phyloP scores from a whole-genome alignment of 2,888 invertebrate genomes.

The Chymomyza caudatula region DNA sequence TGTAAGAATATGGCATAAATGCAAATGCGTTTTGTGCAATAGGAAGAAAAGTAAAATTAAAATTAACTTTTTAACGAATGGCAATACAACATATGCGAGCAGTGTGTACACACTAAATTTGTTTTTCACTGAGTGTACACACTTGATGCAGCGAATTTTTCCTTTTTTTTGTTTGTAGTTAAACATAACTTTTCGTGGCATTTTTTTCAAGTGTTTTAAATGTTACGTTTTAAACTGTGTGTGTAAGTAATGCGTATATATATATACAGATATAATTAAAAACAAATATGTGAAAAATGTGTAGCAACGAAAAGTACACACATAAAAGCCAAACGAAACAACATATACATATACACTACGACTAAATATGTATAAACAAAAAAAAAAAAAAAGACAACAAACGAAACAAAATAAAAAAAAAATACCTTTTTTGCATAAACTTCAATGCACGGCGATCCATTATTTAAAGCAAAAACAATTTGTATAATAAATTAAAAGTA shows the following conservation, averaged over 20 bases:
- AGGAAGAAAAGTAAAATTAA: not conserved
- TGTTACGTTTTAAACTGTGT: not conserved
- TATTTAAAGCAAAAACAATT: conserved; percentile 80
- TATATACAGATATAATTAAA: conserved; percentile 40
- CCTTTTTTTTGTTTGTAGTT: not conserved
- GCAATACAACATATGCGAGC: not conserved
- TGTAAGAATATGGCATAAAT: not conserved
- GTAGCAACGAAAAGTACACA: not conserved
- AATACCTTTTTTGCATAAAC: conserved; percentile 90
- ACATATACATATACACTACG: conserved; percentile 14
- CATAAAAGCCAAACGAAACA: not conserved
- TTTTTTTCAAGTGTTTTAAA: no score
- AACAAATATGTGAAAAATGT: not conserved
- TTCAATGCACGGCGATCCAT: conserved; percentile 89
- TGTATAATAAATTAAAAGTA: conserved; percentile 76
- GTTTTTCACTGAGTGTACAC: not conserved
- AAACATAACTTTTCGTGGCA: not conserved
- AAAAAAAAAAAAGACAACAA: conserved; percentile 27
- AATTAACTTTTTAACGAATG: not conserved
- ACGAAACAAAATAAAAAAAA: conserved; percentile 73
- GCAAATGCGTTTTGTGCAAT: not conserved
- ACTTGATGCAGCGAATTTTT: not conserved
- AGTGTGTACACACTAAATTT: not conserved
- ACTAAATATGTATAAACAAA: conserved; percentile 7
- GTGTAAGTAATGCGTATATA: conserved; percentile 36